These are phyloP conservation scores for Martes martes DNA, from an alignment of 2,113 vertebrate genomes.

Conservation along the genomic window DNA sequence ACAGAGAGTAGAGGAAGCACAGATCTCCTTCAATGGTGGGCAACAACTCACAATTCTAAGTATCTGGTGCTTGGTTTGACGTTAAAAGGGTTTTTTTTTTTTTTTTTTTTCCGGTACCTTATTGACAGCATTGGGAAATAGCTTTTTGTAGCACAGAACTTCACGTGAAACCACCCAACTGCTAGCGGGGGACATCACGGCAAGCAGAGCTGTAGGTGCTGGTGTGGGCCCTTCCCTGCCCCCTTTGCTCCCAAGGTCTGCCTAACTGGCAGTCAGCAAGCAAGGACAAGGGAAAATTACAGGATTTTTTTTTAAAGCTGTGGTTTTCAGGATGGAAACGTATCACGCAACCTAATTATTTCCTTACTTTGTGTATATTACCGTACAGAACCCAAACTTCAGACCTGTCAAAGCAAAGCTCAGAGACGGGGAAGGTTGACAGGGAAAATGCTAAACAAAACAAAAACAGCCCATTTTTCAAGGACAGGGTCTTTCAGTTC, in stretches of 20 bases:
- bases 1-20: no score
- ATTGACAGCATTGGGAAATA: accelerated
- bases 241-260: not conserved
- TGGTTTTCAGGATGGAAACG: not conserved
- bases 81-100: not conserved
- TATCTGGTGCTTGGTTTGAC: not conserved
- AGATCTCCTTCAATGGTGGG: not conserved
- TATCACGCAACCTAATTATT: not conserved
- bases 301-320: not conserved
- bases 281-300: not conserved
- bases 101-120: no score
- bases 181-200: accelerated
- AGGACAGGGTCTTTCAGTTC: not conserved
- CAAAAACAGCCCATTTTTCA: not conserved
- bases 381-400: not conserved
- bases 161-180: no score
- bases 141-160: accelerated
- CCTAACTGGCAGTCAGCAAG: no score
- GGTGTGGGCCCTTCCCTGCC: accelerated
- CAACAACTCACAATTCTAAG: no score
- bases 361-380: not conserved
- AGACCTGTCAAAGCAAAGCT: not conserved
- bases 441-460: not conserved
- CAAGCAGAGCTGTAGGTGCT: accelerated
- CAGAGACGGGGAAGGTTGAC: not conserved